Conservation (phyloP, 2,113 vertebrate species). For the Amia ocellicauda region DNA sequence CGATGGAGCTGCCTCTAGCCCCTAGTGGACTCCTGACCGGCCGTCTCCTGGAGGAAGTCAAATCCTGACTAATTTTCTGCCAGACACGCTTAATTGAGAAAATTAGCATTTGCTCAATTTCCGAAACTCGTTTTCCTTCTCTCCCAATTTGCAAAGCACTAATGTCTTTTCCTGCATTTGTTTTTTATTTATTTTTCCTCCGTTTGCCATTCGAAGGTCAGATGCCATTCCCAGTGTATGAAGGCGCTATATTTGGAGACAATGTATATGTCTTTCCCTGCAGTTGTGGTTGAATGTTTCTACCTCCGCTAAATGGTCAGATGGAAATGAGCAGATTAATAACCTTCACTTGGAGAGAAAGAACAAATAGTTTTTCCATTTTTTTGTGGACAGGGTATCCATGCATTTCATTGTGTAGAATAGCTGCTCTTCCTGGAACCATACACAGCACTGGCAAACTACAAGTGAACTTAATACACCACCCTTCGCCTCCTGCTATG, state of each 20-base stretch:
- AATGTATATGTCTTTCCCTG: not conserved
- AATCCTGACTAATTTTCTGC: slow-evolving; percentile 36
- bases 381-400: too few species aligned
- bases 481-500: not conserved
- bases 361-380: too few species aligned
- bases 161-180: not conserved
- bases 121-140: slow-evolving; percentile 41
- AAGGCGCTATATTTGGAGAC: too few species aligned
- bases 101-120: slow-evolving; percentile 60
- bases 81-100: slow-evolving; percentile 46
- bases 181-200: not conserved
- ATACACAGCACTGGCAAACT: not conserved
- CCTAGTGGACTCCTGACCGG: slow-evolving; percentile 40
- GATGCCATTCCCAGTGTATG: too few species aligned
- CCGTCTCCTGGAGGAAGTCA: slow-evolving; percentile 41
- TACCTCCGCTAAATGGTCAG: not conserved
- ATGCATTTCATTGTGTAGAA: too few species aligned
- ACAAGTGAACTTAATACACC: not conserved
- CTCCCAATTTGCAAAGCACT: not conserved
- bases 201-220: too few species aligned
- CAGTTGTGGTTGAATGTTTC: not conserved
- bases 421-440: not conserved
- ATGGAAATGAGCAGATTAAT: not conserved
- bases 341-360: not conserved
- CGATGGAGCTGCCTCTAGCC: slow-evolving; percentile 26